Conservation (phyloP, 2,797 vertebrate genomes). For the Benthosema pterotum region DNA sequence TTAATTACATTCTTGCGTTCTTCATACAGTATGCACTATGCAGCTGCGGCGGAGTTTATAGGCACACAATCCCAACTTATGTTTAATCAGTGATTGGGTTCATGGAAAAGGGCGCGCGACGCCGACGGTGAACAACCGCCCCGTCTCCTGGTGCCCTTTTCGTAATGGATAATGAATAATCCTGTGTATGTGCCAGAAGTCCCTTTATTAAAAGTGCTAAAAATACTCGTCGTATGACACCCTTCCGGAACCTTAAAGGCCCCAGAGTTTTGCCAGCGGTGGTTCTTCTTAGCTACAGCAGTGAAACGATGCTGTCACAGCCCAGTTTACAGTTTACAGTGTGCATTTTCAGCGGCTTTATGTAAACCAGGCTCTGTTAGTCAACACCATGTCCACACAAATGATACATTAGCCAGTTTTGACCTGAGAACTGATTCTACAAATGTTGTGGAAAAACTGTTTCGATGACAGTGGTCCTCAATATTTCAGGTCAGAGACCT, state of each 20-base stretch:
- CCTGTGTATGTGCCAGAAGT: slow-evolving; percentile 8
- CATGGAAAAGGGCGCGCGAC: neutral
- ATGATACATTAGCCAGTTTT: too few relatives aligned
- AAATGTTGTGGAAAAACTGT: too few relatives aligned
- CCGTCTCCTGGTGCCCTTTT: neutral
- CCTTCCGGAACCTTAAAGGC: neutral
- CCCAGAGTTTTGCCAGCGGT: neutral
- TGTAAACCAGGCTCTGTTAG: neutral
- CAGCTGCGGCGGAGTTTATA: neutral
- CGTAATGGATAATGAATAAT: slow-evolving; percentile 8
- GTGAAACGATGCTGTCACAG: neutral
- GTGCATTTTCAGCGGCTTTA: neutral
- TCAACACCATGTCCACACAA: neutral
- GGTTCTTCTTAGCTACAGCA: neutral
- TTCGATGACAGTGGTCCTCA: too few relatives aligned
- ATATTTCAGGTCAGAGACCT: too few relatives aligned
- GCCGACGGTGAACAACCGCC: neutral
- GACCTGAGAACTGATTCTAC: too few relatives aligned
- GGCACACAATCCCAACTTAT: neutral
- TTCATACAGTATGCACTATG: too few relatives aligned
- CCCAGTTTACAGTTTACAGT: neutral
- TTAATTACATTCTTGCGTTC: slow-evolving; percentile 12
- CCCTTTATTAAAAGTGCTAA: slow-evolving; percentile 22
- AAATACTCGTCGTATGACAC: slow-evolving; percentile 1
- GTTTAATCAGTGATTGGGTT: slow-evolving; percentile 7